Conservation (phyloP, 2,797 vertebrate genomes). For the Enteromius paludinosus region DNA sequence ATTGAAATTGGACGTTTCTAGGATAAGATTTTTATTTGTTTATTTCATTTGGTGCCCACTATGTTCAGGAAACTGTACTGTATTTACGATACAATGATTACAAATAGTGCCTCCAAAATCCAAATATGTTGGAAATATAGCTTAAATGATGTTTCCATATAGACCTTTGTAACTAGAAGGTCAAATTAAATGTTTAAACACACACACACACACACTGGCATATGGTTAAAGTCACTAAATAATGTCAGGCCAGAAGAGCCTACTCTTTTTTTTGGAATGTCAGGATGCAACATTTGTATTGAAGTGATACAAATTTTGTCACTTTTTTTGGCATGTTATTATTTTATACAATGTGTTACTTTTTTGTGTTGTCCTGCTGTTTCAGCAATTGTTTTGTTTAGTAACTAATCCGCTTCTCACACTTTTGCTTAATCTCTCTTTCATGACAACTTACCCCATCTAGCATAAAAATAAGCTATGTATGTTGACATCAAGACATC, state of each 20-base stretch:
- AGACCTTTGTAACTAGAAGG: background rate
- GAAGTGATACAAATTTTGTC: background rate
- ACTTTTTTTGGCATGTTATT: background rate
- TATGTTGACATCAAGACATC: background rate
- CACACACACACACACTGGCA: background rate
- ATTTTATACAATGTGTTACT: background rate
- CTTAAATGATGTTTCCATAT: background rate
- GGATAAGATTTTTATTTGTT: constrained; percentile 59
- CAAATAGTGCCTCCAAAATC: background rate
- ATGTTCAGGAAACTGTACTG: background rate
- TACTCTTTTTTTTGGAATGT: background rate
- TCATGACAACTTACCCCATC: background rate
- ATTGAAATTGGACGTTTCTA: constrained; percentile 81
- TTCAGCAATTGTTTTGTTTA: background rate
- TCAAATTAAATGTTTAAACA: background rate
- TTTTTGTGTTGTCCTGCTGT: background rate
- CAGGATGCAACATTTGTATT: background rate
- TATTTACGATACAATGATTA: background rate
- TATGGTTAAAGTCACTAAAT: background rate
- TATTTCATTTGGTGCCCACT: background rate
- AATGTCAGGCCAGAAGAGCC: background rate
- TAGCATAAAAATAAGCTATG: background rate
- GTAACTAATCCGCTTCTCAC: background rate
- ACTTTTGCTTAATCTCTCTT: background rate
- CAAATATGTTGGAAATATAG: background rate